Percentiles rank a stretch among this genome's conserved stretches.
phyloP scores from a whole-genome alignment of 2,797 vertebrate species.

The Sebastes wilsoni region DNA sequence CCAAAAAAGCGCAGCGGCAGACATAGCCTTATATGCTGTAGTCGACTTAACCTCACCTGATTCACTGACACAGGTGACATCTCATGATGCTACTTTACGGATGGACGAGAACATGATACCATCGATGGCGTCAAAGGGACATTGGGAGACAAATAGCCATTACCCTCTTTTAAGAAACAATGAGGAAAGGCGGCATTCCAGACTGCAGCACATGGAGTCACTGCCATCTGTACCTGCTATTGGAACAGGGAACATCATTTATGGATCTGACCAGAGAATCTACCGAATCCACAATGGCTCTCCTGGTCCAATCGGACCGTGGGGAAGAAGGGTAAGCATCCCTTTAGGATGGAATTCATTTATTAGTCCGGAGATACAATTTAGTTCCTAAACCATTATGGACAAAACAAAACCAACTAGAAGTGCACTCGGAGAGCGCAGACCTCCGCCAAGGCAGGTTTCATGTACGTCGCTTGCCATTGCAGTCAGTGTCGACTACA shows the following conservation, averaged over 20 bases:
- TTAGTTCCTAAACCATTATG: background rate
- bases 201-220: background rate
- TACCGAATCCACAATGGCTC: conserved; percentile 67
- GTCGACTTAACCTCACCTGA: conserved; percentile 1
- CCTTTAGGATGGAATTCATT: background rate
- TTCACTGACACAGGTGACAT: conserved; percentile 2
- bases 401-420: background rate
- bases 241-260: conserved; percentile 32
- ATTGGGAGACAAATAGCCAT: background rate
- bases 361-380: background rate
- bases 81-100: conserved; percentile 19
- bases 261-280: conserved; percentile 28
- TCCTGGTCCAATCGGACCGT: conserved; percentile 67
- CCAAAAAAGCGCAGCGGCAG: background rate
- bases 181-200: background rate
- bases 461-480: no score
- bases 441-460: no score
- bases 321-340: conserved; percentile 80
- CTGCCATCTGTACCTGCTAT: background rate
- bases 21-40: background rate
- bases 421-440: no score
- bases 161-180: background rate
- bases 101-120: conserved; percentile 47
- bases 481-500: no score
- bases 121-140: background rate